Conservation (phyloP, 1,140 invertebrate genomes). For the Proales similis region DNA sequence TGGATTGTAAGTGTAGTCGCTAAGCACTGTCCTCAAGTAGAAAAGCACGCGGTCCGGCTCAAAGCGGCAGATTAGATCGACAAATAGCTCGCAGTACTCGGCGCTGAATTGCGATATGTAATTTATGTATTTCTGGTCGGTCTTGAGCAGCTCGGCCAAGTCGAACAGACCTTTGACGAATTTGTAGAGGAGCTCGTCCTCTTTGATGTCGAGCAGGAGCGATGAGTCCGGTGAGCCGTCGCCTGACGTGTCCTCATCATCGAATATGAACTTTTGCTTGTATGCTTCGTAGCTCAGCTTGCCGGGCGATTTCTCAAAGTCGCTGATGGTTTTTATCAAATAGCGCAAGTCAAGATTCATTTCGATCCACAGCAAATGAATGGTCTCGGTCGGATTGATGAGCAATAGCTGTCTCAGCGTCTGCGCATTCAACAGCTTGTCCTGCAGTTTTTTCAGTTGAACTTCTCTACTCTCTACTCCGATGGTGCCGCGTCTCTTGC, state of each 20-base stretch:
- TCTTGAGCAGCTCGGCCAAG: conserved; percentile 5
- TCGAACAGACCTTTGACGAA: conserved; percentile 13
- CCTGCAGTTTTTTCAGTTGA: conserved; percentile 31
- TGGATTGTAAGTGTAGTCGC: conserved; percentile 43
- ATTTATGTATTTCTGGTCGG: conserved; percentile 37
- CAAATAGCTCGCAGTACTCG: conserved; percentile 52
- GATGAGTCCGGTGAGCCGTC: conserved; percentile 44
- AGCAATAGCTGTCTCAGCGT: background rate
- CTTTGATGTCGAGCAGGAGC: too few species aligned
- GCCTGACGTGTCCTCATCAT: too few species aligned
- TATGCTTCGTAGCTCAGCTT: too few species aligned
- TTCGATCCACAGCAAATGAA: conserved; percentile 32
- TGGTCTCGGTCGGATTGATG: conserved; percentile 3
- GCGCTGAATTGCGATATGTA: conserved; percentile 45
- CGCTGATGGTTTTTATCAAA: background rate
- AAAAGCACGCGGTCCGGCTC: conserved; percentile 55
- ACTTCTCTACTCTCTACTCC: too few species aligned
- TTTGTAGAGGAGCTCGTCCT: background rate
- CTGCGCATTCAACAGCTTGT: background rate
- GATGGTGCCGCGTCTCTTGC: too few species aligned
- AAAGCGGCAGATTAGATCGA: conserved; percentile 64
- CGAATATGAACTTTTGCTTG: too few species aligned
- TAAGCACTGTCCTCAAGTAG: conserved; percentile 43
- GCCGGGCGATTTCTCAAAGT: too few species aligned
- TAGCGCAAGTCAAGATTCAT: conserved; percentile 1